Conservation (phyloP, 2,888 invertebrate genomes). For the Aphrophora alni region DNA sequence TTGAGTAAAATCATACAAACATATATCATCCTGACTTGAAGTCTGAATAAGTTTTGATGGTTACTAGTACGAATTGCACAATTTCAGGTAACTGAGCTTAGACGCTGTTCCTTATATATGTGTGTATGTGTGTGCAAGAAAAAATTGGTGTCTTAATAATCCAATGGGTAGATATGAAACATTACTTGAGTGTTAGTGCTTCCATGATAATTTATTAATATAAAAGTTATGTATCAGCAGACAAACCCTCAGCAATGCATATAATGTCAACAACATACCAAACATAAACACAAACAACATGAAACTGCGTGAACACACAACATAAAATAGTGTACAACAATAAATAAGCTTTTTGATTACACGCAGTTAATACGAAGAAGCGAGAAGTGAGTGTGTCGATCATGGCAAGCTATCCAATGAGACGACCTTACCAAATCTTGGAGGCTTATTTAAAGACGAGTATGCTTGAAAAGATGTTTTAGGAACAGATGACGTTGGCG, state of each 20-base stretch:
- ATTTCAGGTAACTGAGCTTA: too few relatives aligned
- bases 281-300: not conserved
- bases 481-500: not conserved
- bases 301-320: slow-evolving; percentile 3
- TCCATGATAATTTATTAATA: too few relatives aligned
- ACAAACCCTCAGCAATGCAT: not conserved
- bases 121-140: too few relatives aligned
- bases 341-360: not conserved
- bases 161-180: too few relatives aligned
- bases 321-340: not conserved
- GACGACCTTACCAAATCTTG: slow-evolving; percentile 37
- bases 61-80: too few relatives aligned
- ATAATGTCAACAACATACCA: not conserved
- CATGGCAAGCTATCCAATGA: not conserved
- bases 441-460: not conserved
- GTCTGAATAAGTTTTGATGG: too few relatives aligned
- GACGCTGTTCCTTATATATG: too few relatives aligned
- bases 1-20: too few relatives aligned
- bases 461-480: not conserved
- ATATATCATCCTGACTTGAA: too few relatives aligned
- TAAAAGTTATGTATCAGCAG: too few relatives aligned
- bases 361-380: not conserved
- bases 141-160: too few relatives aligned
- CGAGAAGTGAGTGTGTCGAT: slow-evolving; percentile 24
- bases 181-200: too few relatives aligned